Evolutionary conservation across 1,140 invertebrate genomes (phyloP).

Genomic region (Arion vulgaris): DNA sequence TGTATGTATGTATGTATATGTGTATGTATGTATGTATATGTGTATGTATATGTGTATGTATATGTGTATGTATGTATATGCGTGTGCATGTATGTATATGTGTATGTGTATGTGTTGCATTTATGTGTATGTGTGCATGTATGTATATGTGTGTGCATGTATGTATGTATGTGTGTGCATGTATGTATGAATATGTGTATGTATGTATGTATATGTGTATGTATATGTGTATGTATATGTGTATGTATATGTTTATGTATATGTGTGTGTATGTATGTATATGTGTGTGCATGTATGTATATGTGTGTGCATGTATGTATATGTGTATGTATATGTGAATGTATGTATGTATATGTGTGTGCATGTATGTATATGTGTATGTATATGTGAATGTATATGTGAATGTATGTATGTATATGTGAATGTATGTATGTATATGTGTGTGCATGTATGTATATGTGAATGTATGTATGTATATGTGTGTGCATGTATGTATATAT

Average conservation of each 20-base stretch:
- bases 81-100: background rate
- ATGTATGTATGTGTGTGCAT: background rate
- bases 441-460: constrained; percentile 6
- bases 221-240: constrained; percentile 1
- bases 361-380: too few species aligned
- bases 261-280: too few species aligned
- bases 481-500: background rate
- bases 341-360: too few species aligned
- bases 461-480: constrained; percentile 9
- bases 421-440: background rate
- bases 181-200: background rate
- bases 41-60: constrained; percentile 20
- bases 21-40: constrained; percentile 5
- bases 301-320: too few species aligned
- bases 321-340: too few species aligned
- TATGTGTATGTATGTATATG: background rate
- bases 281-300: too few species aligned
- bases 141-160: background rate
- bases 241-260: constrained; percentile 2
- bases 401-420: constrained; percentile 6
- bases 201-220: background rate
- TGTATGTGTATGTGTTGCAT: background rate
- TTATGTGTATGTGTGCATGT: background rate
- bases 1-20: constrained; percentile 4
- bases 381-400: background rate